These are phyloP conservation scores for Rhorus exstirpatorius DNA, from an alignment of 2,888 invertebrate genomes.

Conservation along the genomic window DNA sequence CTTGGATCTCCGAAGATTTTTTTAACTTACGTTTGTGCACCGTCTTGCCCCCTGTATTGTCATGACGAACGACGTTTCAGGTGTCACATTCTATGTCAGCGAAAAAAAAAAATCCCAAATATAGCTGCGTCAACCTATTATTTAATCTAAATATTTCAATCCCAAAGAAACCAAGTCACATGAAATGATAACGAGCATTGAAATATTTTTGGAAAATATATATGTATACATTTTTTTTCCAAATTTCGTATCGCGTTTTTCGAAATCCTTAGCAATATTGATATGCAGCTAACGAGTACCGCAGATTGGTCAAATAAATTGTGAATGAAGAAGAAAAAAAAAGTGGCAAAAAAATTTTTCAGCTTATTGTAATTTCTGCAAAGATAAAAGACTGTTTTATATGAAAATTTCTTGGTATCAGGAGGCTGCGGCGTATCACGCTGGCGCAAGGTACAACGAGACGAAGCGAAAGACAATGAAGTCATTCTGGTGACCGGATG, in stretches of 20 bases:
- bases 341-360: no score
- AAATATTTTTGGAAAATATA: background rate
- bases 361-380: no score
- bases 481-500: slow-evolving; percentile 91
- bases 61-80: background rate
- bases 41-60: no score
- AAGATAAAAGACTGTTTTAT: background rate
- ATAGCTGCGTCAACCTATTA: slow-evolving; percentile 27
- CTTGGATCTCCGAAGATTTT: no score
- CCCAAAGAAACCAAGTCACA: background rate
- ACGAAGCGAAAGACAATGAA: slow-evolving; percentile 46
- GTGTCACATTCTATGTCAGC: slow-evolving; percentile 33
- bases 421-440: background rate
- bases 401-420: slow-evolving; percentile 15
- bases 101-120: slow-evolving; percentile 34
- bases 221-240: no score
- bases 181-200: background rate
- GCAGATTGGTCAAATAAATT: no score
- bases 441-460: slow-evolving; percentile 11
- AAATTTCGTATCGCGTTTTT: no score
- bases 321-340: no score
- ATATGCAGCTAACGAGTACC: no score
- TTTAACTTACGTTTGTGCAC: no score
- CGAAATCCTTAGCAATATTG: background rate
- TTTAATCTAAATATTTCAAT: slow-evolving; percentile 22